phyloP scores from a whole-genome alignment of 2,797 vertebrate species.

The Sebastes melanostomus region DNA sequence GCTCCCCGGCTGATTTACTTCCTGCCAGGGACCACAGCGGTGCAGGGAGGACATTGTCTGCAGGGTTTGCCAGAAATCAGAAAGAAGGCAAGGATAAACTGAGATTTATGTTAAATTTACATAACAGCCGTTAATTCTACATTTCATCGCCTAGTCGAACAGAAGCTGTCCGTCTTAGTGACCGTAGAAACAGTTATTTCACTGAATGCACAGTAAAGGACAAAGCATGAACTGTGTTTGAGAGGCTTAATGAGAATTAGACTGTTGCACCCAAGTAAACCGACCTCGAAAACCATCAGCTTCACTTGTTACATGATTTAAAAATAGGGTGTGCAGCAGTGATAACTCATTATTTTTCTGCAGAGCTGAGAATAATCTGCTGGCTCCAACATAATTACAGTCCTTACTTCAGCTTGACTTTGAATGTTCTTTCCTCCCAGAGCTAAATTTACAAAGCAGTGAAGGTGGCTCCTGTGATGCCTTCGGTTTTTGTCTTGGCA shows the following conservation, averaged over 20 bases:
- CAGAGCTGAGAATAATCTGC: conserved; percentile 54
- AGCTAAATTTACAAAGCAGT: conserved; percentile 52
- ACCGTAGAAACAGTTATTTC: not conserved
- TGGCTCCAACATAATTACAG: conserved; percentile 69
- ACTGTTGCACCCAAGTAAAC: not conserved
- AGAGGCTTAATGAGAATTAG: not conserved
- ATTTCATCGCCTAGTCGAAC: conserved; percentile 22
- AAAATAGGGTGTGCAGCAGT: conserved; percentile 36
- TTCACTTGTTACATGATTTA: conserved; percentile 31
- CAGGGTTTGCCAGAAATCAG: conserved; percentile 47
- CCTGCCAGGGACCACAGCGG: conserved; percentile 66
- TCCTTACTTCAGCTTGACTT: conserved; percentile 44
- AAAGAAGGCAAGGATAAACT: conserved; percentile 57
- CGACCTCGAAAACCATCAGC: not conserved
- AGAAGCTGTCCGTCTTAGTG: conserved; percentile 6
- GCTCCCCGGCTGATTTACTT: conserved; percentile 72
- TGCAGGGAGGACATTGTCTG: conserved; percentile 55
- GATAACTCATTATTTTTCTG: conserved; percentile 62
- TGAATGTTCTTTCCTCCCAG: conserved; percentile 56
- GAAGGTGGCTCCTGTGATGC: conserved; percentile 28
- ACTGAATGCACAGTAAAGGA: not conserved
- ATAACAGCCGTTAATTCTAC: conserved; percentile 17
- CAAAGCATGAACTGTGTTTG: not conserved
- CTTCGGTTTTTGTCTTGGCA: conserved; percentile 1
- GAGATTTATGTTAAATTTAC: conserved; percentile 52